phyloP scores from a whole-genome alignment of 2,113 vertebrate genomes.

The Melanotaenia duboulayi region DNA sequence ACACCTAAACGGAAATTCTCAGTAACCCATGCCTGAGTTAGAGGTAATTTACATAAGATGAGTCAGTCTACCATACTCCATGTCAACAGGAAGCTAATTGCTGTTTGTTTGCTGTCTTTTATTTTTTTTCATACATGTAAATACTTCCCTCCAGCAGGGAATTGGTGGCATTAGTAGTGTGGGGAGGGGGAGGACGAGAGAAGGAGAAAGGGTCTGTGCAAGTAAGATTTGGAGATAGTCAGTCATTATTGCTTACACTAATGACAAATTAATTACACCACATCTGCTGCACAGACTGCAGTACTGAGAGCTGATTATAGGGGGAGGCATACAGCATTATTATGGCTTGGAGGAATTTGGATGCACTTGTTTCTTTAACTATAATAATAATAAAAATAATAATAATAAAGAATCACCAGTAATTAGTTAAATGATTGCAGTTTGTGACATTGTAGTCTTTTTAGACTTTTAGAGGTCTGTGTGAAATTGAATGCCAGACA shows the following conservation, averaged over 20 bases:
- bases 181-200: constrained; percentile 11
- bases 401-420: neutral
- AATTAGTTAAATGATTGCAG: neutral
- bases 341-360: neutral
- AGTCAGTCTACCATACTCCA: constrained; percentile 56
- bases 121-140: constrained; percentile 36
- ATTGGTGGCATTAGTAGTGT: constrained; percentile 3
- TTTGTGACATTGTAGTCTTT: neutral
- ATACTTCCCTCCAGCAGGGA: constrained; percentile 43
- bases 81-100: constrained; percentile 77
- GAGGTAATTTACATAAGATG: constrained; percentile 64
- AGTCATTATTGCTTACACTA: constrained; percentile 70
- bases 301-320: constrained; percentile 50
- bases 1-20: constrained; percentile 54
- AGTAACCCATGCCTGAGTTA: constrained; percentile 46
- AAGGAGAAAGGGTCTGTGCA: constrained; percentile 12
- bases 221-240: constrained; percentile 55
- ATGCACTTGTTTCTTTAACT: neutral
- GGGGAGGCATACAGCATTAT: constrained; percentile 53
- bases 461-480: neutral
- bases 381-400: too few relatives aligned
- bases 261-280: constrained; percentile 75
- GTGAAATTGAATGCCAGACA: neutral
- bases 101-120: constrained; percentile 65
- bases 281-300: constrained; percentile 64